Percentiles rank a stretch among this genome's conserved stretches.
phyloP scores from a whole-genome alignment of 2,113 vertebrate species.

The Baryphthengus martii region DNA sequence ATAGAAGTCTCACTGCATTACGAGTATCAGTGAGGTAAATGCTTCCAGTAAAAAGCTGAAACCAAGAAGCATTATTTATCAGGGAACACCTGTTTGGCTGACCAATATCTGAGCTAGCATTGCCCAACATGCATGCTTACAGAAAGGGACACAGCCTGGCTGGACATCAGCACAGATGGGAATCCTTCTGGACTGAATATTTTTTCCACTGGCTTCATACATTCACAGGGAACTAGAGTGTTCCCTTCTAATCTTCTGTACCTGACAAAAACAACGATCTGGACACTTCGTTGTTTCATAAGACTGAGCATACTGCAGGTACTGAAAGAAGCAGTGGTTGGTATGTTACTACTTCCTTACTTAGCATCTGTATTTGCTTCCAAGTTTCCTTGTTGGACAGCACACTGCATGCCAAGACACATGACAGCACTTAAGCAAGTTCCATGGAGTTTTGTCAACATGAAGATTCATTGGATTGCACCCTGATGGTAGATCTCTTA shows the following conservation, averaged over 20 bases:
- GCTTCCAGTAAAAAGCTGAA: not conserved
- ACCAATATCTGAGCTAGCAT: not conserved
- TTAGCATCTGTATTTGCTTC: not conserved
- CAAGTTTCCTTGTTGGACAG: not conserved
- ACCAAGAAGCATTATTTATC: not conserved
- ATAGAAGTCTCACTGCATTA: not conserved
- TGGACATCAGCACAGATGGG: not conserved
- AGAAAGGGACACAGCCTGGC: not conserved
- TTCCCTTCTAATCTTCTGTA: not conserved
- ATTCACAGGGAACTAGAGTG: not conserved
- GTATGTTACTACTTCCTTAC: not conserved
- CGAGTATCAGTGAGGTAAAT: not conserved
- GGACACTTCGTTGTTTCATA: not conserved
- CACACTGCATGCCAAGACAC: not conserved
- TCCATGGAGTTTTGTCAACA: not conserved
- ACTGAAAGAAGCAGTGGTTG: not conserved
- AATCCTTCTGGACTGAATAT: not conserved
- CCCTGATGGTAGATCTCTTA: not conserved
- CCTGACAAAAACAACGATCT: not conserved
- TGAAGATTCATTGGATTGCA: not conserved
- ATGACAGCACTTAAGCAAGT: not conserved
- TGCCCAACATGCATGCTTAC: not conserved
- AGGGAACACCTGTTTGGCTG: not conserved
- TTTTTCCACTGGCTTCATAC: not conserved
- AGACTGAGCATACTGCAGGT: not conserved